phyloP scores from a whole-genome alignment of 2,888 invertebrate genomes.

The Pediacus dermestoides region DNA sequence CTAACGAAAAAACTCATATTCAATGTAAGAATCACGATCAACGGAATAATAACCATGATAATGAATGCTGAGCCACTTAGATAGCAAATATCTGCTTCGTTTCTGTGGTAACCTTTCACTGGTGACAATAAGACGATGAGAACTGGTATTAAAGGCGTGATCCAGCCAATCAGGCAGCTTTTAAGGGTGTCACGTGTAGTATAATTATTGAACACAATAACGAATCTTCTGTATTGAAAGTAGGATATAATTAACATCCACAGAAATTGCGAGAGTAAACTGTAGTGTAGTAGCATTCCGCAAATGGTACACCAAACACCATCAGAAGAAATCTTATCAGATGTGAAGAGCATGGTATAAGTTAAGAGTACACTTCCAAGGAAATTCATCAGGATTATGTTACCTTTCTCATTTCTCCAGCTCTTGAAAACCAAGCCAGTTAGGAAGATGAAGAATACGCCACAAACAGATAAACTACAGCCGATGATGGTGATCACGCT shows the following conservation, averaged over 20 bases:
- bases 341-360: not conserved
- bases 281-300: not conserved
- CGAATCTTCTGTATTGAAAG: not conserved
- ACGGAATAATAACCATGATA: no score
- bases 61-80: no score
- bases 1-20: no score
- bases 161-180: no score
- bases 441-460: not conserved
- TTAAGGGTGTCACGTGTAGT: no score
- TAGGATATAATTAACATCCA: conserved; percentile 3
- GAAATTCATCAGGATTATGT: not conserved
- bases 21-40: no score
- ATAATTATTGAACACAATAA: not conserved
- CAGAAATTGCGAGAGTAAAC: not conserved
- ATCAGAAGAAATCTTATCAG: not conserved
- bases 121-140: no score
- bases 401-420: conserved; percentile 3
- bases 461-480: not conserved
- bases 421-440: not conserved
- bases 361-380: not conserved
- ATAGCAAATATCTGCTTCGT: no score
- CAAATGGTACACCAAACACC: not conserved
- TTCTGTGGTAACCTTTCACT: no score
- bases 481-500: not conserved
- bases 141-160: no score